phyloP scores from a whole-genome alignment of 1,140 invertebrate genomes.

The Diprion similis region DNA sequence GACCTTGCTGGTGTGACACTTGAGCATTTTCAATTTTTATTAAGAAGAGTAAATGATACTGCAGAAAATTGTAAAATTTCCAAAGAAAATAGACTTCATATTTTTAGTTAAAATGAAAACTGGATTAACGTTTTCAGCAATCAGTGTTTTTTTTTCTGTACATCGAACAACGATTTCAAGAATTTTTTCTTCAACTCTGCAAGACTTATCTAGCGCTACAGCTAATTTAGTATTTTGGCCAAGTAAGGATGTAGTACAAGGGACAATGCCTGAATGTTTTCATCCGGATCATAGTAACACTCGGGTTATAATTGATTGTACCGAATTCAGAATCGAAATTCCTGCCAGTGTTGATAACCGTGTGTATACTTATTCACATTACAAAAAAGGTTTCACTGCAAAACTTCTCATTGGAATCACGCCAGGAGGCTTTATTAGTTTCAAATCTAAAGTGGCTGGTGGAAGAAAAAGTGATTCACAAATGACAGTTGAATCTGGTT shows the following conservation, averaged over 20 bases:
- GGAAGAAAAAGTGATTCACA: constrained; percentile 33
- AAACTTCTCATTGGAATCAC: constrained; percentile 55
- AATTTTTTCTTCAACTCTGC: constrained; percentile 13
- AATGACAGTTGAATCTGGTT: constrained; percentile 30
- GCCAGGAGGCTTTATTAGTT: constrained; percentile 51
- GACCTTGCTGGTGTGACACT: constrained; percentile 12
- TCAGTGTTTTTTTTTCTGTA: constrained; percentile 12
- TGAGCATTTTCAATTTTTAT: neutral
- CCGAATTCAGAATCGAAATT: constrained; percentile 51
- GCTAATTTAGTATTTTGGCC: constrained; percentile 38
- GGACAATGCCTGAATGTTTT: constrained; percentile 38
- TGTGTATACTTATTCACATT: constrained; percentile 40
- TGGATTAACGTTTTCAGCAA: constrained; percentile 12
- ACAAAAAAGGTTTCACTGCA: constrained; percentile 50
- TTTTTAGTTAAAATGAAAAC: constrained; percentile 22
- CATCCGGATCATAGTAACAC: constrained; percentile 41
- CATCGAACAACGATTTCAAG: constrained; percentile 1
- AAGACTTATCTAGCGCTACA: constrained; percentile 22
- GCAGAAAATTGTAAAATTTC: neutral
- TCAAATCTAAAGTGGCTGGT: constrained; percentile 50
- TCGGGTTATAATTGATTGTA: constrained; percentile 55
- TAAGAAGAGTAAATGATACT: neutral
- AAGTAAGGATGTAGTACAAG: constrained; percentile 26
- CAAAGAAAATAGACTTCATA: constrained; percentile 18
- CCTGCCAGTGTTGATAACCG: constrained; percentile 38